These are phyloP conservation scores for Microdon myrmicae DNA, from an alignment of 2,888 invertebrate genomes.

Conservation along the genomic window DNA sequence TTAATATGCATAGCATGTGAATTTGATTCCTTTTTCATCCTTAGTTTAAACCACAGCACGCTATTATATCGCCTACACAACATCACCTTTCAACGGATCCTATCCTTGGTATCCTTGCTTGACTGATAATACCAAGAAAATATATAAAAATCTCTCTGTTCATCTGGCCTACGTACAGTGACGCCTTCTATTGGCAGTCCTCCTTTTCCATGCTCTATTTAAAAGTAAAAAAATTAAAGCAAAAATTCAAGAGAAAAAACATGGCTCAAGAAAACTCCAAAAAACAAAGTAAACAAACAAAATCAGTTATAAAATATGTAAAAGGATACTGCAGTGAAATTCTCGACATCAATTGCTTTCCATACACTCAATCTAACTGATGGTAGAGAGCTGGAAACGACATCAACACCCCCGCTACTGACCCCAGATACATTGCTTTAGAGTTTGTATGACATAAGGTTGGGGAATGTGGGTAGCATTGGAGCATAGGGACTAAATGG, in stretches of 20 bases:
- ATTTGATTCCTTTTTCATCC: conserved; percentile 1
- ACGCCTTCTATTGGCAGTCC: conserved; percentile 13
- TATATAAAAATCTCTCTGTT: conserved; percentile 25
- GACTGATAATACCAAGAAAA: neutral
- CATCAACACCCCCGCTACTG: conserved; percentile 19
- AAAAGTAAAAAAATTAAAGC: too few species aligned
- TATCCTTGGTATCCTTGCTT: neutral
- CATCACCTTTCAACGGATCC: conserved; percentile 7
- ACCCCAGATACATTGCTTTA: too few species aligned
- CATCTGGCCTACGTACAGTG: too few species aligned
- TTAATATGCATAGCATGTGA: conserved; percentile 13
- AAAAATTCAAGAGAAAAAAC: too few species aligned
- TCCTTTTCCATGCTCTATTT: neutral
- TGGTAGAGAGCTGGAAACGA: conserved; percentile 1
- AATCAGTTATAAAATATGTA: conserved; percentile 39
- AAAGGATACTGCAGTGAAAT: conserved; percentile 34
- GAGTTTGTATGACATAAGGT: too few species aligned
- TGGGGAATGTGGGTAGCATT: conserved; percentile 1
- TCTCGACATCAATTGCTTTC: conserved; percentile 30
- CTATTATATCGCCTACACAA: too few species aligned
- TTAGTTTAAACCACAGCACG: neutral
- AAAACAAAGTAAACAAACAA: conserved; percentile 30
- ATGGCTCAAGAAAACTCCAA: neutral
- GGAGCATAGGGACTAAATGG: neutral
- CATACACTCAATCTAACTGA: conserved; percentile 15